Evolutionary conservation across 2,797 vertebrate genomes (phyloP), one percentile per base, ranked within the genome.

Genomic region (Cossypha dichroa): DNA sequence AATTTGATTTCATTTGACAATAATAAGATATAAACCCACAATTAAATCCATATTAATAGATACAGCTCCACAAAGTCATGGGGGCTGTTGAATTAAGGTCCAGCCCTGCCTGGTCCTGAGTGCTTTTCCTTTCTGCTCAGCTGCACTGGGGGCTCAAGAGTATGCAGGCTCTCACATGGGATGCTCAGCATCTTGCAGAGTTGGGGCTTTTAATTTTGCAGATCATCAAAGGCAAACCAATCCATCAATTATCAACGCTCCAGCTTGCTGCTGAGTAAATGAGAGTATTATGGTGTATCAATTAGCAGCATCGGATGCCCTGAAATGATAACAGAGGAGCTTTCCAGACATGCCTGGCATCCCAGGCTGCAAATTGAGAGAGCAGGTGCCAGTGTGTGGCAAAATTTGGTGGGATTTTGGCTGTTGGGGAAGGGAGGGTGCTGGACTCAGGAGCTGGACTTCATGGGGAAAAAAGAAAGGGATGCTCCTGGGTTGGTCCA

Each of bases 231-330:
- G 93, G 92, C 93, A 94, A 93, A 84, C 59, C 95, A 94, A 96
- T 97, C 88, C 93, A 92, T 96, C 94, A 96, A 97, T 97, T 97
- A 97, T 91, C 93, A 97, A 96, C 77, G 85, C 94, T 95, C 88
- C 89, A 85, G 88, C 74, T 70, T 85, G 96, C 95, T 34, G 91
- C 85, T 93, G 95, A 92, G 94, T 80, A 94, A 93, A 95, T 93
- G 90, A 94, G 93, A 76, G 79, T 70, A 81, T 95, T 88, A 33
- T 8, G 5, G 41, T 70, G 72, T 96, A 94, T 94, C 94, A 94
- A 96, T 97, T 96, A 96, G 95, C 28, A 60, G 70, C 77, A 87
- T 96, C 3, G 21, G 94, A 87, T 92, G 55, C 91, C 72, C 74
- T 68, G 94, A 88, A 74, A 96, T 28, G 85, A 91, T 85, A 92